Evolutionary conservation across 2,113 vertebrate species (phyloP).

Genomic region (Oncorhynchus nerka): DNA sequence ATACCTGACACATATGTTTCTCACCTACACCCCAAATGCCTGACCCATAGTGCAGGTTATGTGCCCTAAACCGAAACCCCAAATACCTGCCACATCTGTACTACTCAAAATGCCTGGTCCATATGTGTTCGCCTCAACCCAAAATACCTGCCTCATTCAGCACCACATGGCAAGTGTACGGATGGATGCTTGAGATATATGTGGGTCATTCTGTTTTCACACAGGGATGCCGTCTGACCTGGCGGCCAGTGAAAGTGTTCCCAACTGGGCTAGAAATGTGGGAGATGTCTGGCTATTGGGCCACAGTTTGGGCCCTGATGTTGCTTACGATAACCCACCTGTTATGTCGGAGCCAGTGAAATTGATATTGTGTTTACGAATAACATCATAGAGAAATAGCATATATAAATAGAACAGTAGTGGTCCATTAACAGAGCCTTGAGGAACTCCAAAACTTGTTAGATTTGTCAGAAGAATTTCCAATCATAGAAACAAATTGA

Average conservation of each 20-base stretch:
- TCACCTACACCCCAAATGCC: no score
- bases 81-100: neutral
- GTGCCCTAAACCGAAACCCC: neutral
- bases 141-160: neutral
- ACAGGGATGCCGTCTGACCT: neutral
- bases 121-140: neutral
- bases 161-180: neutral
- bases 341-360: neutral
- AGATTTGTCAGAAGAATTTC: no score
- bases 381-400: no score
- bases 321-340: neutral
- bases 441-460: no score
- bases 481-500: no score
- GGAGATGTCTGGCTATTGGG: neutral
- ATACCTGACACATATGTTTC: no score
- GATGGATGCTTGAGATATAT: neutral
- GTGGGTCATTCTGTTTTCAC: constrained; percentile 9
- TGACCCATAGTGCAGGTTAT: no score
- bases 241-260: neutral
- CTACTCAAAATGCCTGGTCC: neutral
- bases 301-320: neutral
- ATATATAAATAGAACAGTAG: no score
- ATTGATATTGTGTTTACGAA: neutral
- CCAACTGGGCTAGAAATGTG: constrained; percentile 6
- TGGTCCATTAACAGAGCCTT: no score